phyloP scores from a whole-genome alignment of 2,797 vertebrate genomes.

The Eulemur albifrons region DNA sequence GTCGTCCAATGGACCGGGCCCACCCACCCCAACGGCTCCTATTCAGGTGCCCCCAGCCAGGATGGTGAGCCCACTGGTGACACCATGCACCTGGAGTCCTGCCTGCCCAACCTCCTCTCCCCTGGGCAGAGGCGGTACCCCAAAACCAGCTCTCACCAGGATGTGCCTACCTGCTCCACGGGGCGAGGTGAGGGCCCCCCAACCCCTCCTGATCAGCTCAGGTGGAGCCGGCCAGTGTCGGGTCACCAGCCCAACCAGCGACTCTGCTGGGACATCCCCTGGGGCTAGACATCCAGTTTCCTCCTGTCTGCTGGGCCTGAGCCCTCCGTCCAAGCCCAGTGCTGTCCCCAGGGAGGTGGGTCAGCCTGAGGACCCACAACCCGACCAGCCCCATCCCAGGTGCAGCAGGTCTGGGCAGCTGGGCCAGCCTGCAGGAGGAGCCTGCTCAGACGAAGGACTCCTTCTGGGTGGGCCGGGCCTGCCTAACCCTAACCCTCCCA shows the following conservation, averaged over 20 bases:
- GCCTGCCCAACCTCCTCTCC: neutral
- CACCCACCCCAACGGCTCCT: neutral
- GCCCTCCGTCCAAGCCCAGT: neutral
- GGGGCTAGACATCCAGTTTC: neutral
- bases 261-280: neutral
- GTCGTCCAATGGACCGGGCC: neutral
- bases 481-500: neutral
- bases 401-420: neutral
- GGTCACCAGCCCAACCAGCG: neutral
- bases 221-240: neutral
- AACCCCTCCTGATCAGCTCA: neutral
- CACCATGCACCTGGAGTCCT: neutral
- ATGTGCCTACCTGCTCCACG: neutral
- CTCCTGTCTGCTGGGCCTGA: neutral
- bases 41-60: neutral
- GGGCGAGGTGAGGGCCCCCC: neutral
- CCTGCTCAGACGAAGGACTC: neutral
- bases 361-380: neutral
- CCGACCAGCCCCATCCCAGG: neutral
- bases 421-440: neutral
- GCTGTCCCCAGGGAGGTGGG: neutral
- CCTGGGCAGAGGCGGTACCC: neutral
- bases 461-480: neutral
- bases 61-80: neutral
- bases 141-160: neutral